These are phyloP conservation scores for Hydropsyche tenuis DNA, from an alignment of 1,140 invertebrate species.

Conservation along the genomic window DNA sequence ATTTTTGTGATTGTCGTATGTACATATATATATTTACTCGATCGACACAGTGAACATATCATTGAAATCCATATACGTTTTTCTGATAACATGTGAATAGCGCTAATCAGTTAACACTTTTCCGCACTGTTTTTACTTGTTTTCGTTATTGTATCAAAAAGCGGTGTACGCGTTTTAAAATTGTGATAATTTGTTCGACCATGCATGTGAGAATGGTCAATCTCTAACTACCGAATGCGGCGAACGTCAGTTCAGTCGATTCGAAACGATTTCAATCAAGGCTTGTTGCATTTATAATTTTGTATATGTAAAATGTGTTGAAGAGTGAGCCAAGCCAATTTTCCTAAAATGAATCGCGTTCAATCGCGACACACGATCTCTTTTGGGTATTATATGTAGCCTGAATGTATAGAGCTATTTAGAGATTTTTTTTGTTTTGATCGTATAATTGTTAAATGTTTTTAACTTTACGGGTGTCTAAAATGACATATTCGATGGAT, in stretches of 20 bases:
- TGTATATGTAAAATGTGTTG: background rate
- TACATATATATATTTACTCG: too few species aligned
- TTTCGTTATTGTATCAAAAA: background rate
- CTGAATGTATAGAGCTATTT: constrained; percentile 24
- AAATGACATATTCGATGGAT: constrained; percentile 18
- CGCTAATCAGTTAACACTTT: constrained; percentile 11
- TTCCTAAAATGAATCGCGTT: constrained; percentile 23
- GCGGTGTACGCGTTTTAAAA: background rate
- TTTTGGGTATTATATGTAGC: constrained; percentile 25
- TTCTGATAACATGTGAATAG: background rate
- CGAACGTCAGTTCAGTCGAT: too few species aligned
- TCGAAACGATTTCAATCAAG: background rate
- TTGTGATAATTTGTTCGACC: constrained; percentile 4
- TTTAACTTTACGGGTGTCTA: constrained; percentile 24
- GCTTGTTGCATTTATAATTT: constrained; percentile 18
- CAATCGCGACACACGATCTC: constrained; percentile 26
- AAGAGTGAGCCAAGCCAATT: background rate
- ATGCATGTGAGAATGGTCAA: background rate
- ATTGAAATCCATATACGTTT: background rate
- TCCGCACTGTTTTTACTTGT: background rate
- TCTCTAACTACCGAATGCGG: background rate
- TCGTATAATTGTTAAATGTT: background rate
- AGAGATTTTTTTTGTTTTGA: constrained; percentile 22
- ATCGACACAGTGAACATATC: background rate
- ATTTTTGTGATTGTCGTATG: too few species aligned